Base-by-base conservation (phyloP, 2,888 invertebrate species). In the Coecobrya sp. region DNA sequence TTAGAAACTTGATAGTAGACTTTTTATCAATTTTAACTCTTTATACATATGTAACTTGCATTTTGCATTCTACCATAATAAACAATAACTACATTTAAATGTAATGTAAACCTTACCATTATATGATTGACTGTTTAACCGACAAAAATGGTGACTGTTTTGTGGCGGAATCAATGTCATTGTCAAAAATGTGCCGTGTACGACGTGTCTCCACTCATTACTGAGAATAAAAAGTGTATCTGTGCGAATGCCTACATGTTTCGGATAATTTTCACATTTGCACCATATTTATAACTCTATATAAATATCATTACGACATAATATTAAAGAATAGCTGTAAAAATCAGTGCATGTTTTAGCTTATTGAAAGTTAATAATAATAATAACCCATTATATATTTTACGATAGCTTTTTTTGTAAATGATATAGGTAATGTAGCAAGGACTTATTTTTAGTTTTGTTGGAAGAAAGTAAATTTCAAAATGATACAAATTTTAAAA, bases 201-300 rank as follows among this genome's bases (percentile, higher is more conserved):
- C 55, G 62, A 36, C 73, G 22, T 68, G 68, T 22, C 76, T 79
- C 27, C 7, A 42, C 10, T 70, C 49, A n/a, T 25, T 70, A 73
- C 11, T 62, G 76, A 49, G 52, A 52, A 79, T 25, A 45, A 73
- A 79, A 79, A 79, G n/a, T 3, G 55, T 81, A 36, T 81, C 52
- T 79, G 76, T 49, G 11, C 49, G 36, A 79, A 79, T 79, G 76
- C 76, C 76, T 79, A n/a, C 11, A 30, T 68, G 16, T 16, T 30
- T 68, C 3, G 30, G 7, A 49, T 52, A 25, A 52, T 30, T 81
- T 27, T 30, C 30, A 36, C 36, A n/a, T 55, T 55, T 36, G 55
- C 81, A 81, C 81, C 30, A 81, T 36, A 55, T 55, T 45, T 13
- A 42, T 73, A 73, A 73, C 10, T n/a, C 30, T 25, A 36, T 36